These are phyloP conservation scores for Trissolcus japonicus DNA, from an alignment of 2,888 invertebrate species.

Conservation along the genomic window DNA sequence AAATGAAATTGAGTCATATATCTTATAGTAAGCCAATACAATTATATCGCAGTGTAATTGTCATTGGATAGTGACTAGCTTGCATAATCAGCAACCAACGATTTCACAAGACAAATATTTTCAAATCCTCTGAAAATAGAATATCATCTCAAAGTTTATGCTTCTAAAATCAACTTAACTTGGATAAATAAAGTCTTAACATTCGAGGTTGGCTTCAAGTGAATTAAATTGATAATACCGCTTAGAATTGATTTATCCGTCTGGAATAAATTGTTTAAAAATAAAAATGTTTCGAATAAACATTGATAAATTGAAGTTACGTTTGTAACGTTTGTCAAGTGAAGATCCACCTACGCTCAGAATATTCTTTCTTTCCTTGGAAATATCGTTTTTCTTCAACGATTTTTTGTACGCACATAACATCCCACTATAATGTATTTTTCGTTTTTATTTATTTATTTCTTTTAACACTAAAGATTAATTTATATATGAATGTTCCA, in stretches of 20 bases:
- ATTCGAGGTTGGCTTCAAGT: too few relatives aligned
- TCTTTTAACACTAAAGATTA: slow-evolving; percentile 18
- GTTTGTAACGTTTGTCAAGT: too few relatives aligned
- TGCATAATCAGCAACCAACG: background rate
- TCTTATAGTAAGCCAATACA: slow-evolving; percentile 29
- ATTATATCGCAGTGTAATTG: slow-evolving; percentile 34
- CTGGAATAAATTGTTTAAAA: too few relatives aligned
- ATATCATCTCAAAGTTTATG: background rate
- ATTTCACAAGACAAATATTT: slow-evolving; percentile 1
- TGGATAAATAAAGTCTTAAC: too few relatives aligned
- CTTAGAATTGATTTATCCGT: too few relatives aligned
- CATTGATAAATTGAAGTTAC: too few relatives aligned
- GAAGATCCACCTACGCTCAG: background rate
- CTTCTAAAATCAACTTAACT: too few relatives aligned
- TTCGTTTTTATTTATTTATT: slow-evolving; percentile 8
- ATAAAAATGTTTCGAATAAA: too few relatives aligned
- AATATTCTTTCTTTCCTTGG: background rate
- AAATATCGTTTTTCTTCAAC: slow-evolving; percentile 28
- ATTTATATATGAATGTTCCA: slow-evolving; percentile 32
- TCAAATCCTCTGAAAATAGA: slow-evolving; percentile 9
- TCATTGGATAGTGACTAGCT: slow-evolving; percentile 25
- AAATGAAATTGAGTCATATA: slow-evolving; percentile 7
- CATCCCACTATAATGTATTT: slow-evolving; percentile 36
- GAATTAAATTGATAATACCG: too few relatives aligned
- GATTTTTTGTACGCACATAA: slow-evolving; percentile 48